Percentiles rank a stretch among this genome's conserved stretches.
These are phyloP conservation scores for Campylomormyrus tamandua DNA, from an alignment of 2,113 vertebrate genomes.

Conservation along the genomic window DNA sequence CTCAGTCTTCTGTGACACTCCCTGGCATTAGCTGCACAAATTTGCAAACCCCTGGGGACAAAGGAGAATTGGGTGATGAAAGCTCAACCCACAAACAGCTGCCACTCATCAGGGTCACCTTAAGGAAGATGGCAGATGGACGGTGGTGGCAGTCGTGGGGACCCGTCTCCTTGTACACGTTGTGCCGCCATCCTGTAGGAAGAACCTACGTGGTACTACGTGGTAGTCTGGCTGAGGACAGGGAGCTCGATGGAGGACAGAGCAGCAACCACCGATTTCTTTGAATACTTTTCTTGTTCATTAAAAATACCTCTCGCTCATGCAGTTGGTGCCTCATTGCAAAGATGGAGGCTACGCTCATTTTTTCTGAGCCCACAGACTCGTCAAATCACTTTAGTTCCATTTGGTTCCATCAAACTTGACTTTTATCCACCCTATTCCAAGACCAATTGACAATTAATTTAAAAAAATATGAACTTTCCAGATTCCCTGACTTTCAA, in stretches of 20 bases:
- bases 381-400: conserved; percentile 37
- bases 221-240: conserved; percentile 38
- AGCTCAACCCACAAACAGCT: conserved; percentile 44
- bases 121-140: conserved; percentile 41
- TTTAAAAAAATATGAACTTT: conserved; percentile 45
- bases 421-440: conserved; percentile 47
- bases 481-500: conserved; percentile 26
- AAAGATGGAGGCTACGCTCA: conserved; percentile 58
- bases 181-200: conserved; percentile 34
- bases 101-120: conserved; percentile 49
- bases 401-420: background rate
- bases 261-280: conserved; percentile 52
- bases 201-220: conserved; percentile 69
- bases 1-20: conserved; percentile 20
- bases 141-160: conserved; percentile 45
- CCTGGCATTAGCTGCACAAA: conserved; percentile 65
- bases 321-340: conserved; percentile 58
- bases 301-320: conserved; percentile 58
- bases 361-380: conserved; percentile 57
- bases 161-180: conserved; percentile 49
- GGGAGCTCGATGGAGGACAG: background rate
- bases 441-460: conserved; percentile 49
- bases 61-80: conserved; percentile 49
- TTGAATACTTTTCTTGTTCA: conserved; percentile 61
- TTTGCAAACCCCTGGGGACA: conserved; percentile 42